Conservation (phyloP, 2,113 vertebrate species). For the Oreochromis tanganicae region DNA sequence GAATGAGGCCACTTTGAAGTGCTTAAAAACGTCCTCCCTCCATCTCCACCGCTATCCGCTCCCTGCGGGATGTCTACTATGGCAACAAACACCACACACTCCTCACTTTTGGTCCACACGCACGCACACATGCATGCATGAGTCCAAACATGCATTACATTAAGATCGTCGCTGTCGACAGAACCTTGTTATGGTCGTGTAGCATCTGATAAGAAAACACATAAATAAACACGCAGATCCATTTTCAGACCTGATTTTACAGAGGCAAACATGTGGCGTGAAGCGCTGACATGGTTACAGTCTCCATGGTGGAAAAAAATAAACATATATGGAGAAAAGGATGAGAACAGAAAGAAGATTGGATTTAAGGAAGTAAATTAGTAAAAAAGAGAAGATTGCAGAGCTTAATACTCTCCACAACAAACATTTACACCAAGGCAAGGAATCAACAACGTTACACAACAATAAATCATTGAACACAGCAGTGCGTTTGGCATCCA, state of each 20-base stretch:
- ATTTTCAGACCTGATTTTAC: neutral
- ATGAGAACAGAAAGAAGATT: neutral
- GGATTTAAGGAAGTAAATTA: neutral
- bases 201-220: neutral
- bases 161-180: neutral
- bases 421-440: neutral
- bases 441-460: neutral
- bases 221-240: neutral
- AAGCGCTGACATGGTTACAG: neutral
- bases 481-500: neutral
- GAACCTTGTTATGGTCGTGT: neutral
- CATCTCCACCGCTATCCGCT: conserved; percentile 26
- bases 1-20: conserved; percentile 67
- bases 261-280: neutral
- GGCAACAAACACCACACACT: conserved; percentile 20
- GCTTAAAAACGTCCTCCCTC: conserved; percentile 48
- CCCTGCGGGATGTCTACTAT: conserved; percentile 49
- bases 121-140: neutral
- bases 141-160: neutral
- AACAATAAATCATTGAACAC: neutral
- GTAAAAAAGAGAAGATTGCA: neutral
- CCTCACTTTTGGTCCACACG: neutral
- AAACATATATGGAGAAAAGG: neutral
- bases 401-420: neutral
- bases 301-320: neutral